Base-by-base conservation (phyloP, 2,797 vertebrate genomes). In the Heliangelus exortis region DNA sequence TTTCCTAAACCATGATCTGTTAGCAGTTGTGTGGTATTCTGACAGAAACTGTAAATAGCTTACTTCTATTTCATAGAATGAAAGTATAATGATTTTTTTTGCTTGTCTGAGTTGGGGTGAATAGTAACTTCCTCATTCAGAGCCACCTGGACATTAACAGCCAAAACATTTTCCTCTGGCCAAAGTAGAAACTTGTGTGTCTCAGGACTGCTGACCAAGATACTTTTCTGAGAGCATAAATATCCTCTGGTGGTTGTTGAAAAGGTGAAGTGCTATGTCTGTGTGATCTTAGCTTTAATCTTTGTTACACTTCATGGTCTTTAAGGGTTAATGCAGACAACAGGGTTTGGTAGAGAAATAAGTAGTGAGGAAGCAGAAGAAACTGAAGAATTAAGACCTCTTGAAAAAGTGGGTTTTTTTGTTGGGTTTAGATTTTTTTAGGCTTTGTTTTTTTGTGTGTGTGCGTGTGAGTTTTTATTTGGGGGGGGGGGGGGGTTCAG, bases 71-170 rank as follows among this genome's bases (percentile, higher is more conserved):
- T 69, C 54, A 69, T 54, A 54, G 28, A 48, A 61, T 54, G 12
- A 48, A 18, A n/a, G 65, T 33, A 4, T 50, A 57, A 14, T 0
- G 0, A 7, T n/a, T 53, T 4, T 7, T 54, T 89, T 79, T 57
- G 4, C 10, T 43, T 4, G 0, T 6, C 3, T 14, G 6, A 79
- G 5, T 15, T 72, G 15, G n/a, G 13, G 15, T 78, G 13, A 6
- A 25, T 41, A 18, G 17, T 68, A 72, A 26, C 14, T 72, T 84
- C 15, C 18, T 23, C n/a, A 26, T 71, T 22, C n/a, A 36, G 39
- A 68, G 14, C 20, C 36, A 47, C 19, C 36, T 33, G 47, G 26
- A 78, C 36, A 23, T 19, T 50, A 58, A 39, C 18, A 59, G 2
- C 29, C 34, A n/a, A 79, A 84, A 47, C 69, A 71, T 14, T 45